Conservation (phyloP, 1,140 invertebrate species). For the Drosophila pallidifrons region DNA sequence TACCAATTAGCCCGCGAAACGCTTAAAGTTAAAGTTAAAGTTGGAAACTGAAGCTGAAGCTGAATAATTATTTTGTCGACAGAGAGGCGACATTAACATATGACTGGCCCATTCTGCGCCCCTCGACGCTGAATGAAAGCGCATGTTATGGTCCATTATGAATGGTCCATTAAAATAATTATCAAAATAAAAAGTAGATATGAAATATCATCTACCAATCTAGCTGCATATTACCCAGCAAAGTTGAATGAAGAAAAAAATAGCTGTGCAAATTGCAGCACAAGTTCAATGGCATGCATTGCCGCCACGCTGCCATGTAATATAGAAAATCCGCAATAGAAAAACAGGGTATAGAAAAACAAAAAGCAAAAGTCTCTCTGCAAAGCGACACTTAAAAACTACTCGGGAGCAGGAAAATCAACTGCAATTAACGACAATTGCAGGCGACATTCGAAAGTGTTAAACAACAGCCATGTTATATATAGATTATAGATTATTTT, state of each 20-base stretch:
- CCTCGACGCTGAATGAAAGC: constrained; percentile 45
- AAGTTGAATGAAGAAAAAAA: constrained; percentile 29
- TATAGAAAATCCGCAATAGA: constrained; percentile 29
- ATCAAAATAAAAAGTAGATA: constrained; percentile 37
- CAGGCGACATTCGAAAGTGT: constrained; percentile 72
- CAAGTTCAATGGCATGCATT: constrained; percentile 68
- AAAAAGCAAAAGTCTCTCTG: constrained; percentile 75
- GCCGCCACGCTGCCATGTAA: constrained; percentile 26
- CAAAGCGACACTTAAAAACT: constrained; percentile 24
- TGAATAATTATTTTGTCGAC: constrained; percentile 43
- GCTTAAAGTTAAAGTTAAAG: constrained; percentile 31
- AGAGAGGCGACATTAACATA: constrained; percentile 60
- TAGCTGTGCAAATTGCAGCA: constrained; percentile 44
- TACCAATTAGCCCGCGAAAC: constrained; percentile 61
- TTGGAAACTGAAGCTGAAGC: constrained; percentile 15
- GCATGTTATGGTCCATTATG: constrained; percentile 45
- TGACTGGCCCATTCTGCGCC: constrained; percentile 32
- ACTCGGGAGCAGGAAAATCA: constrained; percentile 71
- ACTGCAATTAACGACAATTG: constrained; percentile 81
- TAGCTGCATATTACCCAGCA: constrained; percentile 22
- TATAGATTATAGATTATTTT: constrained; percentile 79
- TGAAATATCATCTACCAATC: constrained; percentile 5
- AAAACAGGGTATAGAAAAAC: constrained; percentile 43
- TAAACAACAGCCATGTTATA: constrained; percentile 70
- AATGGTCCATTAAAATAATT: constrained; percentile 54